These are phyloP conservation scores for Eclectus roratus DNA, from an alignment of 2,113 vertebrate species.

Conservation along the genomic window DNA sequence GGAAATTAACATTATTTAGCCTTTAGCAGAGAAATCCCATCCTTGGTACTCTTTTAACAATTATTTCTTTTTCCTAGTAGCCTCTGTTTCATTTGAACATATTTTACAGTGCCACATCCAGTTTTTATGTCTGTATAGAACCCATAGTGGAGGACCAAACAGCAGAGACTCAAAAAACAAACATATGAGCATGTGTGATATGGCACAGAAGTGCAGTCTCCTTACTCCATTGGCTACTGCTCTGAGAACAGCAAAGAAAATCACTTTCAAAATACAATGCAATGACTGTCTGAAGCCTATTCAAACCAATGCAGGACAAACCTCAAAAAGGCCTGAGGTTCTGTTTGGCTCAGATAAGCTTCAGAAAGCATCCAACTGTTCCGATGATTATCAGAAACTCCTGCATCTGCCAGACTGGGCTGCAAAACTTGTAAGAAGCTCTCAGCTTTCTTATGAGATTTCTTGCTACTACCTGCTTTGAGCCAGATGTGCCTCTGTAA, in stretches of 20 bases:
- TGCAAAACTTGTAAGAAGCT: background rate
- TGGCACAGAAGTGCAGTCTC: background rate
- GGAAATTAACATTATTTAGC: slow-evolving; percentile 62
- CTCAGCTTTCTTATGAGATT: background rate
- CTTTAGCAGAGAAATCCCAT: slow-evolving; percentile 19
- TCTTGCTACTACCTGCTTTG: background rate
- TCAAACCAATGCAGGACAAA: slow-evolving; percentile 13
- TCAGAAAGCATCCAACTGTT: slow-evolving; percentile 4
- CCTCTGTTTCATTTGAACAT: background rate
- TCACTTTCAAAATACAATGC: background rate
- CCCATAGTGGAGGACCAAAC: background rate
- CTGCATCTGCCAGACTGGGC: background rate
- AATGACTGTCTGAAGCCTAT: background rate
- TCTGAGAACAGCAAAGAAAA: background rate
- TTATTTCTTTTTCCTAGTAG: background rate
- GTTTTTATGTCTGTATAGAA: background rate
- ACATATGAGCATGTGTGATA: background rate
- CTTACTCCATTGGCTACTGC: background rate
- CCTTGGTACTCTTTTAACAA: background rate
- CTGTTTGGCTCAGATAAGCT: slow-evolving; percentile 64
- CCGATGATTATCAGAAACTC: slow-evolving; percentile 22
- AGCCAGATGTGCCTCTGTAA: background rate
- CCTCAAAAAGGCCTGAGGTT: slow-evolving; percentile 5
- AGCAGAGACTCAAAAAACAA: background rate
- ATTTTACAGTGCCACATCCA: background rate